A percentile compares a stretch with the other conserved stretches of the same genome.
Conservation (phyloP, 2,888 invertebrate genomes). For the Noctua janthina region DNA sequence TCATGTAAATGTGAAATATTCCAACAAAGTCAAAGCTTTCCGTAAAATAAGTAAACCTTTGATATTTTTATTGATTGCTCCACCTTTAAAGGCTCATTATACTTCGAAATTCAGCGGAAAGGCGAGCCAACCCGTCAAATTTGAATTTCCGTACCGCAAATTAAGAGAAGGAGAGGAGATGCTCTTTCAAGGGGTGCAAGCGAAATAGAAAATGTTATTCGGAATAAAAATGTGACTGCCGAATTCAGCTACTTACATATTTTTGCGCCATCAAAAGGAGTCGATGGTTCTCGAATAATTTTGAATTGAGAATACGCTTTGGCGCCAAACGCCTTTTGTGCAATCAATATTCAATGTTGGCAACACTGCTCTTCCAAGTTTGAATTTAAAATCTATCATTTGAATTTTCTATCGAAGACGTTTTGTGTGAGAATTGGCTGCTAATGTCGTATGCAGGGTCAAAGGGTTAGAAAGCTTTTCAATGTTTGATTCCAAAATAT, state of each 20-base stretch:
- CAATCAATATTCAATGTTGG: constrained; percentile 91
- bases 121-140: constrained; percentile 88
- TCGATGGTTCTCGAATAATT: constrained; percentile 87
- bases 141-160: constrained; percentile 88
- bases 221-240: constrained; percentile 86
- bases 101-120: constrained; percentile 88
- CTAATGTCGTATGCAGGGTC: constrained; percentile 22
- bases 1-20: constrained; percentile 59
- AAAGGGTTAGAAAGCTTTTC: constrained; percentile 11
- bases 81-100: constrained; percentile 88
- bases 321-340: constrained; percentile 89
- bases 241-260: constrained; percentile 90
- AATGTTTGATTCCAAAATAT: background rate
- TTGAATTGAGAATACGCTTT: constrained; percentile 90
- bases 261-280: constrained; percentile 89
- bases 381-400: constrained; percentile 86
- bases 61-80: constrained; percentile 87
- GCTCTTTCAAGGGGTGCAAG: constrained; percentile 53
- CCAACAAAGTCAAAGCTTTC: constrained; percentile 63
- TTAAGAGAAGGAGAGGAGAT: constrained; percentile 72
- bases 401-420: constrained; percentile 81
- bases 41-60: constrained; percentile 73
- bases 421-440: constrained; percentile 70
- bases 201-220: constrained; percentile 77
- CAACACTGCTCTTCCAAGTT: constrained; percentile 80